phyloP scores from a whole-genome alignment of 2,888 invertebrate species.

The Fabriciana adippe region DNA sequence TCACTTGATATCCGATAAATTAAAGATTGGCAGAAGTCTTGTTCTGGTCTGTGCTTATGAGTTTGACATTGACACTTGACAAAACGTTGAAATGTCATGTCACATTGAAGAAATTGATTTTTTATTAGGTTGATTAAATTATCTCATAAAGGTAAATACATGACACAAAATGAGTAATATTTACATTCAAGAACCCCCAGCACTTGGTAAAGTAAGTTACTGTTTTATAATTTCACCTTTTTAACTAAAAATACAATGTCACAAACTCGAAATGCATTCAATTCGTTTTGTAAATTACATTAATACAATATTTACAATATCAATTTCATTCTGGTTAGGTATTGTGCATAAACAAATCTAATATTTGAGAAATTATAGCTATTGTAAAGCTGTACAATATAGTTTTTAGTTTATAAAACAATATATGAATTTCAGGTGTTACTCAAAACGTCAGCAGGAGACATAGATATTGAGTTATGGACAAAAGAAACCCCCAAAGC shows the following conservation, averaged over 20 bases:
- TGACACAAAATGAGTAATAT: constrained; percentile 93
- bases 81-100: too few species aligned
- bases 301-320: too few species aligned
- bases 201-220: constrained; percentile 92
- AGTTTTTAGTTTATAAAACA: too few species aligned
- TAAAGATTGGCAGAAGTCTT: too few species aligned
- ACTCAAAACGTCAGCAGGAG: constrained; percentile 95
- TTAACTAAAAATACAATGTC: neutral
- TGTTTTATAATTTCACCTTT: neutral
- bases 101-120: neutral
- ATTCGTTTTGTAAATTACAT: too few species aligned
- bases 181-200: constrained; percentile 98
- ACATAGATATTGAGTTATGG: constrained; percentile 99
- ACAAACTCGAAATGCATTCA: too few species aligned
- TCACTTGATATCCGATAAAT: too few species aligned
- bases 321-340: too few species aligned
- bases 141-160: neutral
- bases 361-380: too few species aligned
- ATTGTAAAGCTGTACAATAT: too few species aligned
- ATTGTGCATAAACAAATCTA: too few species aligned
- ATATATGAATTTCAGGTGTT: constrained; percentile 85
- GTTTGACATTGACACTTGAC: constrained; percentile 12
- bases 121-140: neutral
- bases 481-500: constrained; percentile 98
- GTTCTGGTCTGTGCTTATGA: too few species aligned